Evolutionary conservation across 2,113 vertebrate species (phyloP).

Genomic region (Epinephelus moara): DNA sequence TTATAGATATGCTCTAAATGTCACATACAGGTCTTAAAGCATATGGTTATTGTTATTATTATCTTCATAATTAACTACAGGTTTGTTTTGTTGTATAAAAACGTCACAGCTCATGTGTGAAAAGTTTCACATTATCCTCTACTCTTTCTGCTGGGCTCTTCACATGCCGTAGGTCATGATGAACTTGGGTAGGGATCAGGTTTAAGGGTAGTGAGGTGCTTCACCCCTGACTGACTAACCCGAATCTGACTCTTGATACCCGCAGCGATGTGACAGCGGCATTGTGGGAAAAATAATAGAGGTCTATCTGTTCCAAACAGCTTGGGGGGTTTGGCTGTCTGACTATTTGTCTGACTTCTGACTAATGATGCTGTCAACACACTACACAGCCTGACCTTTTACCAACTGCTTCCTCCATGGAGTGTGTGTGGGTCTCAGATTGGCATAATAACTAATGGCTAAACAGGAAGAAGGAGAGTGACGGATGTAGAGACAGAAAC

Average conservation of each 20-base stretch:
- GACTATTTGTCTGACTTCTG: constrained; percentile 73
- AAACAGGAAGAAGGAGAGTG: constrained; percentile 43
- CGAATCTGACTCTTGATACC: constrained; percentile 37
- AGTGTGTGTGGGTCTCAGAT: constrained; percentile 61
- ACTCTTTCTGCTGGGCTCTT: neutral
- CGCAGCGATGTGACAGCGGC: constrained; percentile 41
- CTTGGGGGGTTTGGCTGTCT: constrained; percentile 65
- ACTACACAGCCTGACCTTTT: constrained; percentile 80
- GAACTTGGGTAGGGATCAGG: neutral
- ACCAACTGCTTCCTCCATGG: constrained; percentile 67
- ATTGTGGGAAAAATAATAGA: constrained; percentile 60
- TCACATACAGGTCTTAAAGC: neutral
- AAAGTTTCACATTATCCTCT: neutral
- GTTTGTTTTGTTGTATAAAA: no score
- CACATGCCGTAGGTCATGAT: neutral
- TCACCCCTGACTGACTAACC: constrained; percentile 54
- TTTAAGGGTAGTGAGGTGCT: constrained; percentile 32
- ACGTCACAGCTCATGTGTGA: neutral
- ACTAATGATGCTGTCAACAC: constrained; percentile 81
- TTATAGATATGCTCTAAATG: no score
- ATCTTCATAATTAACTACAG: no score
- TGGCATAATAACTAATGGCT: constrained; percentile 73
- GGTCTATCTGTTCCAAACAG: constrained; percentile 73
- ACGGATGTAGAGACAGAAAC: constrained; percentile 37
- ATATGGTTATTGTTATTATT: neutral